Base-by-base conservation (phyloP, 2,797 vertebrate species). In the Lateolabrax maculatus region DNA sequence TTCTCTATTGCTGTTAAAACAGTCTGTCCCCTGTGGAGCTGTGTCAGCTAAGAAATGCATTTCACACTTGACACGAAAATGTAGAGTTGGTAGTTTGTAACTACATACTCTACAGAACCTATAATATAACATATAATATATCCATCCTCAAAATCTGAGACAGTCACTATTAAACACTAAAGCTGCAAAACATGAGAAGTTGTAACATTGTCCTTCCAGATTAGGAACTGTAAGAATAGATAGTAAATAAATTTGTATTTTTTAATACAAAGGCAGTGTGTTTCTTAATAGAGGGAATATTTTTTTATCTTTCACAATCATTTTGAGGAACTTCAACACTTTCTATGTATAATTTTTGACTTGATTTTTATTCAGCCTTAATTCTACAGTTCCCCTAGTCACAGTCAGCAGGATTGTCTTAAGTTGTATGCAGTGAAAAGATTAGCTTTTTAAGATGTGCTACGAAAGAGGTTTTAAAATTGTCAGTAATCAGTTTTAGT, bases 11-110 rank as follows among this genome's bases (percentile, higher is more conserved):
- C 48, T 39, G 41, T 57, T n/a, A 9, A 56, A 63, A 8, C 13
- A 21, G 39, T 31, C 31, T 29, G 48, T 39, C 57, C 52, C 13
- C 71, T 43, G 48, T 58, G 44, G 25, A 41, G 53, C 73, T 58
- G 36, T 25, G 21, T 43, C 27, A 61, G 25, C 37, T 34, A 43
- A 51, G 52, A 60, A 43, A 53, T 16, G 31, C 64, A 44, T 61
- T 53, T 64, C 7, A 23, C 4, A 1, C 46, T 44, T 58, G 36
- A 34, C 37, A 29, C 37, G 3, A 53, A 51, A 67, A 60, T 60
- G 27, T 21, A 43, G n/a, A 62, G 27, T 9, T 51, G 18, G n/a
- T 39, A 12, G 13, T 60, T 71, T 21, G 23, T 36, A 57, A 34
- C 34, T 58, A 10, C 12, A 12, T 44, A 12, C 21, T 25, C 21